Conservation (phyloP, 2,113 vertebrate genomes). For the Microcebus murinus region DNA sequence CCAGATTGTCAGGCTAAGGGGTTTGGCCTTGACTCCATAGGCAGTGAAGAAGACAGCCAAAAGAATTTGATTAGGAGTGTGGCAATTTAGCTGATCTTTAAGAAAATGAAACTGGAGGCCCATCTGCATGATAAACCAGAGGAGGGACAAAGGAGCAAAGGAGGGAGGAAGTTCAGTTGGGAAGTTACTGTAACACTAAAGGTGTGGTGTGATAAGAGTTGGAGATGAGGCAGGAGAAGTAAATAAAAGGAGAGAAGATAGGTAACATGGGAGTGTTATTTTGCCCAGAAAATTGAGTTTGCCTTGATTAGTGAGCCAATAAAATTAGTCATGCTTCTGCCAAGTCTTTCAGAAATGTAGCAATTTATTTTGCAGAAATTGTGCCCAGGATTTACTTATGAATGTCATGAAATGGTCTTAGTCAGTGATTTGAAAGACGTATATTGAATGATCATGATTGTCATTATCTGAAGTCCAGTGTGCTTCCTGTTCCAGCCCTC, state of each 20-base stretch:
- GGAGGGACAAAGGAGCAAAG: not conserved
- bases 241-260: not conserved
- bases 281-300: conserved; percentile 46
- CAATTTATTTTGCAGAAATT: conserved; percentile 10
- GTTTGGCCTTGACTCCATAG: not conserved
- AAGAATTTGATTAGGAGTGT: not conserved
- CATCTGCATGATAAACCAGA: not conserved
- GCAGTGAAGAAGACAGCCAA: not conserved
- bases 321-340: conserved; percentile 5
- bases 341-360: conserved; percentile 23
- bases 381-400: not conserved
- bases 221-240: not conserved
- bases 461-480: not conserved
- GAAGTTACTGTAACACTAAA: not conserved
- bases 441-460: not conserved
- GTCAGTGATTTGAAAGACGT: not conserved
- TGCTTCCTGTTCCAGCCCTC: not conserved
- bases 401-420: not conserved
- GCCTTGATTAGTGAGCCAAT: conserved; percentile 15
- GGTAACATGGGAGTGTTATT: not conserved
- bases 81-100: not conserved
- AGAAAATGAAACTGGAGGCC: not conserved
- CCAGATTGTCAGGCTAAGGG: not conserved
- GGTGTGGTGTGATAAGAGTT: not conserved
- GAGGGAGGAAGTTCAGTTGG: not conserved